These are phyloP conservation scores for Chiloscyllium punctatum DNA, from an alignment of 2,797 vertebrate genomes.

Conservation along the genomic window DNA sequence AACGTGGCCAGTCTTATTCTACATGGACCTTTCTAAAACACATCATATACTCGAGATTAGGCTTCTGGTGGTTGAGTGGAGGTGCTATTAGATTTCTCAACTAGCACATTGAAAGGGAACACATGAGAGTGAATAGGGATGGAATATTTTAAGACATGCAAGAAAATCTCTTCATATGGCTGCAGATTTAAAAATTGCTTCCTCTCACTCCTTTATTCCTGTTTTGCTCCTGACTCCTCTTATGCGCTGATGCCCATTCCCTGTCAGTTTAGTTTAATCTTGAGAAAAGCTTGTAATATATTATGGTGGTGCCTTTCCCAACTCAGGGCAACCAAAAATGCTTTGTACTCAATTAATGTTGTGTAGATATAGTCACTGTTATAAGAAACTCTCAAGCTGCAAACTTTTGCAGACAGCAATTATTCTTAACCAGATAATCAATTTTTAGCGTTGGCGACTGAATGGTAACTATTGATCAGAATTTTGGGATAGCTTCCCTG, in stretches of 20 bases:
- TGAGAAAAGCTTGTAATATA: neutral
- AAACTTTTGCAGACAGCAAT: neutral
- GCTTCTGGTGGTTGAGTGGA: neutral
- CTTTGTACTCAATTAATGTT: neutral
- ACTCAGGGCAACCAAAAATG: neutral
- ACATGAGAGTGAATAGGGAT: neutral
- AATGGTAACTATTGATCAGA: neutral
- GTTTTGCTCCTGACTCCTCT: neutral
- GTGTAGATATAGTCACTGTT: neutral
- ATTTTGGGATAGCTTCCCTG: neutral
- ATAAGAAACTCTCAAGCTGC: neutral
- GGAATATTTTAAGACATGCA: neutral
- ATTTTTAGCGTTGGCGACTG: neutral
- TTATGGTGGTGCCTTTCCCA: neutral
- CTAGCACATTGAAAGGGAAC: neutral
- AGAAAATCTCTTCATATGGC: neutral
- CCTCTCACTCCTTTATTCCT: too few relatives aligned
- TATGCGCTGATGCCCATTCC: neutral
- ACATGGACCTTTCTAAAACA: neutral
- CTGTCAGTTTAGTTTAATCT: neutral
- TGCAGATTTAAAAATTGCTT: too few relatives aligned
- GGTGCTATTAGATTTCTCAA: neutral
- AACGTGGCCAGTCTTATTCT: neutral
- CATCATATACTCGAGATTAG: neutral
- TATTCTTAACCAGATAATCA: neutral